A percentile compares a stretch with the other conserved stretches of the same genome.
Evolutionary conservation across 2,797 vertebrate species (phyloP).

Genomic region (Cryptoblepharus egeriae): DNA sequence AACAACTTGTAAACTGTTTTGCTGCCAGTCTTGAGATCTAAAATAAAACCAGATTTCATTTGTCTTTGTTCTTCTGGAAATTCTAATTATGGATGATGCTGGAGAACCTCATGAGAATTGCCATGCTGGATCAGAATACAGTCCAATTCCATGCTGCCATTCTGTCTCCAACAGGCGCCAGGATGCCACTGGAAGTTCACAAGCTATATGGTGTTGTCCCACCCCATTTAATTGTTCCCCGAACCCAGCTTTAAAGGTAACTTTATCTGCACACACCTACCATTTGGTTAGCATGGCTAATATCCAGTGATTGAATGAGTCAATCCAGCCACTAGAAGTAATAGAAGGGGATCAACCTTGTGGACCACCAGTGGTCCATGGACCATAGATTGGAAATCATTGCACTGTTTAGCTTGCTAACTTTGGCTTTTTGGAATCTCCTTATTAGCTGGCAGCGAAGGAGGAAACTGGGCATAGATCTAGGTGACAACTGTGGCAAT

Average conservation of each 20-base stretch:
- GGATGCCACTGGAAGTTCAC: too few relatives aligned
- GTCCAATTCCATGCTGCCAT: background rate
- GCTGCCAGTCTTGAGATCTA: background rate
- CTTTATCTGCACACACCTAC: background rate
- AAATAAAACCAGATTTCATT: background rate
- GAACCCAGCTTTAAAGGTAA: background rate
- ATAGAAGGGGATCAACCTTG: too few relatives aligned
- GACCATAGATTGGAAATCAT: too few relatives aligned
- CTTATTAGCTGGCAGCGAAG: too few relatives aligned
- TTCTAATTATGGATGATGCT: background rate
- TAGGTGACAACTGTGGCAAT: too few relatives aligned
- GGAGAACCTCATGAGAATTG: background rate
- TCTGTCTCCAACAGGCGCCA: too few relatives aligned
- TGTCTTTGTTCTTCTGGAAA: background rate
- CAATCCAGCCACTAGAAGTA: too few relatives aligned
- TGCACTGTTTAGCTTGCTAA: background rate
- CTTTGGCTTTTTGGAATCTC: background rate
- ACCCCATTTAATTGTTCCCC: background rate
- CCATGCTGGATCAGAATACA: too few relatives aligned
- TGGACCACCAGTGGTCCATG: too few relatives aligned
- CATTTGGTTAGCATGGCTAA: background rate
- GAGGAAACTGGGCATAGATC: too few relatives aligned
- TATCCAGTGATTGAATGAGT: too few relatives aligned
- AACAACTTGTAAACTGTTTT: slow-evolving; percentile 31
- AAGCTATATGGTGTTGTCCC: too few relatives aligned